Base-by-base conservation (phyloP, 2,113 vertebrate species). In the Helogale parvula region DNA sequence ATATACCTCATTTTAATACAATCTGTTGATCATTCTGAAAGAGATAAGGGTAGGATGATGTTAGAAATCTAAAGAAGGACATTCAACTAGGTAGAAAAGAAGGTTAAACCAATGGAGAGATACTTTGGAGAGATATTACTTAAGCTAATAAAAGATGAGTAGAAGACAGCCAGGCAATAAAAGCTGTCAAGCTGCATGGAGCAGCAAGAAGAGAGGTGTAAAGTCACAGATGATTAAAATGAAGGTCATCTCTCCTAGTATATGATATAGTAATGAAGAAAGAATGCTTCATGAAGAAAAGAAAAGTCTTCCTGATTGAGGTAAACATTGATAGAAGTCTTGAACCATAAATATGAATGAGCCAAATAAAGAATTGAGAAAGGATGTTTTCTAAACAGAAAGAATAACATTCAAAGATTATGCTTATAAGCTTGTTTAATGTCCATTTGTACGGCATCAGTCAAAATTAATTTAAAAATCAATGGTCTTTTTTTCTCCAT, bases 391-490 rank as follows among this genome's bases (percentile, higher is more conserved):
- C 71, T 91, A 93, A 88, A 38, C 35, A 33, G 2, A 76, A 95
- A 76, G 71, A 85, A 63, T 1, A 90, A 29, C 25, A 69, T 50
- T 92, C 50, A 90, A 83, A 97, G n/a, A n/a, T 82, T 65, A 45
- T 94, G 19, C 72, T 69, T 86, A 50, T 79, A 93, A 90, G 6
- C 21, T 68, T 90, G 1, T 23, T 86, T 79, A 21, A 41, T 8
- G 4, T 47, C 54, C 21, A 52, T 91, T 86, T 96, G n/a, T n/a
- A 47, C 88, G 50, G 1, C 17, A 92, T 68, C 45, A 74, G 19
- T 71, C 23, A 89, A 96, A 91, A 77, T 27, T 4, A 90, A 83
- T 69, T 80, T 92, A 76, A 89, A 88, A 95, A 77, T 85, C 16
- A 85, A 16, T 77, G 29, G 9, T 50, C 29, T 16, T 33, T 38